Evolutionary conservation across 1,140 invertebrate species (phyloP), one percentile per base, ranked within the genome.

Genomic region (Drosophila bocki): DNA sequence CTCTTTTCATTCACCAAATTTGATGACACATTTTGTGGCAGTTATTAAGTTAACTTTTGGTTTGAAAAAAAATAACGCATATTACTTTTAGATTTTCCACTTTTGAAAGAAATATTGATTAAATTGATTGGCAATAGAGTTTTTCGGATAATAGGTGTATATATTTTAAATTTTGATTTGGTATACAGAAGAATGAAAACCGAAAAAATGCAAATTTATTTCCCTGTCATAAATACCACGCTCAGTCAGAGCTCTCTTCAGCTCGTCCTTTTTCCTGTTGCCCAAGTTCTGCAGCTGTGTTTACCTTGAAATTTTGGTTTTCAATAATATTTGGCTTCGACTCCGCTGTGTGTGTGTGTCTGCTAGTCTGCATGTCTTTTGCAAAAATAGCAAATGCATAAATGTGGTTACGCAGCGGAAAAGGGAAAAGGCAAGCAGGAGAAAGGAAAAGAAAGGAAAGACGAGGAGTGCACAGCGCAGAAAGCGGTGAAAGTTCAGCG

Each of bases 311-410:
- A 87, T 80, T 87, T 80, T 75, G 69, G 77, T 88, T 84, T 87
- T 84, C 84, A 87, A 87, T 87, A 87, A 90, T 87, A 87, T 87
- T 87, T 87, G 77, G 72, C 65, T 86, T 74, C 44, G 70, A 51
- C 68, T 78, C 68, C 64, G 50, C 33, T 54, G 59, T 68, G 39
- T 51, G 57, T 39, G 41, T 67, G 69, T 53, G 44, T 67, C 33
- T 86, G 62, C 56, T 68, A 78, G 77, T 88, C 84, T 80, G 51
- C 68, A 78, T 87, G 83, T 87, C 84, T 70, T 80, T 84, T 84
- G 71, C 68, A 84, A 87, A 88, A 88, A 87, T 90, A 78, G 78
- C 80, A 87, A 87, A 87, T 90, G 84, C 83, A 87, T 80, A 84
- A 75, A 70, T 88, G 61, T 83, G 59, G 84, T 74, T 77, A 50